Evolutionary conservation across 2,888 invertebrate species (phyloP).

Genomic region (Eupithecia vulgata): DNA sequence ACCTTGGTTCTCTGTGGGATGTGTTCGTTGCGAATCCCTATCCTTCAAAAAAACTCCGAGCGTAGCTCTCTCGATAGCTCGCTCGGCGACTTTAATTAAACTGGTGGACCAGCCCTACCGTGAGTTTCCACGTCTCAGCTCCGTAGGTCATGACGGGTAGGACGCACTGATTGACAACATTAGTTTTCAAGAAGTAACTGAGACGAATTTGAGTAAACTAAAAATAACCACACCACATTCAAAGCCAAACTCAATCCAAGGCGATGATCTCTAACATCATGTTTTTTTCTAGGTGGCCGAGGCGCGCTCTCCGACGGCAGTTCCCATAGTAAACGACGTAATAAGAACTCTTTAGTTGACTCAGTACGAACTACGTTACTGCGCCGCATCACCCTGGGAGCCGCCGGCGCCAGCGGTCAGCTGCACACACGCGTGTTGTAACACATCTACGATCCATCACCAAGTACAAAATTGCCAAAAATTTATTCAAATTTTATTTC

Average conservation of each 20-base stretch:
- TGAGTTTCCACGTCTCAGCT: too few species aligned
- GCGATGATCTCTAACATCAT: not conserved
- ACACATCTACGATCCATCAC: constrained; percentile 71
- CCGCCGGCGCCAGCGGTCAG: constrained; percentile 28
- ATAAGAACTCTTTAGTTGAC: constrained; percentile 82
- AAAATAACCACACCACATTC: too few species aligned
- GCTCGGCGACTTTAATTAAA: too few species aligned
- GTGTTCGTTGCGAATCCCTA: too few species aligned
- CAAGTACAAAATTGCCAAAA: constrained; percentile 84
- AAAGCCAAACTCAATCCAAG: not conserved
- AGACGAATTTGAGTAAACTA: too few species aligned
- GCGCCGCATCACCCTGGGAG: constrained; percentile 50
- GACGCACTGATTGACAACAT: too few species aligned
- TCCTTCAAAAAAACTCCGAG: too few species aligned
- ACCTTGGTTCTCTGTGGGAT: too few species aligned
- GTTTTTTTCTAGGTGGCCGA: constrained; percentile 58
- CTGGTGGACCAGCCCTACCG: too few species aligned
- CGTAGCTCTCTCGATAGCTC: too few species aligned
- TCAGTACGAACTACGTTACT: constrained; percentile 70
- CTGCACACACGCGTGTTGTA: constrained; percentile 50
- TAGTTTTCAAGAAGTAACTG: too few species aligned
- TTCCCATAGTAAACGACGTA: constrained; percentile 59
- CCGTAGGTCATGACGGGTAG: too few species aligned
- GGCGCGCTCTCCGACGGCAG: constrained; percentile 49
- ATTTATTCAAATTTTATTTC: constrained; percentile 58